Percentiles rank a stretch among this genome's conserved stretches.
phyloP scores from a whole-genome alignment of 2,113 vertebrate species.

The Atrichornis clamosus region DNA sequence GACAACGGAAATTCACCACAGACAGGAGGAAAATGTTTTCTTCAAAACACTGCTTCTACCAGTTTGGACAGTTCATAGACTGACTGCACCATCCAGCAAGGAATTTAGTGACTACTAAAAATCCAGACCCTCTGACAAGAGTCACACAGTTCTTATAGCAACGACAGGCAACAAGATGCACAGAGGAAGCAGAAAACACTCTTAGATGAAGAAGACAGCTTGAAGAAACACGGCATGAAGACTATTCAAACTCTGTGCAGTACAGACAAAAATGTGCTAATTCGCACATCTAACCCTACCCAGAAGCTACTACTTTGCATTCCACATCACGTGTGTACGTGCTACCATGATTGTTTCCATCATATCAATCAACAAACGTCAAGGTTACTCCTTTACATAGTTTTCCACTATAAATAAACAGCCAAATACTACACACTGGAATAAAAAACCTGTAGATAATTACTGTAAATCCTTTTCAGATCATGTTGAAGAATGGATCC shows the following conservation, averaged over 20 bases:
- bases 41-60: not conserved
- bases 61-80: not conserved
- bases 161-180: not conserved
- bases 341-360: not conserved
- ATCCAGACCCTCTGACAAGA: not conserved
- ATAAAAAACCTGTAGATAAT: not conserved
- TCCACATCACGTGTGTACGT: not conserved
- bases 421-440: not conserved
- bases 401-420: not conserved
- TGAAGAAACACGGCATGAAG: not conserved
- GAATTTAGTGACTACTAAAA: not conserved
- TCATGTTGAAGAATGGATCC: not conserved
- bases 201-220: not conserved
- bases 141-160: not conserved
- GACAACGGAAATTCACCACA: not conserved
- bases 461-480: not conserved
- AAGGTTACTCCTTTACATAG: not conserved
- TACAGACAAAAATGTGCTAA: not conserved
- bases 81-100: not conserved
- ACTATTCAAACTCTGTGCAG: not conserved
- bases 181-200: not conserved
- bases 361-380: not conserved
- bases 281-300: not conserved
- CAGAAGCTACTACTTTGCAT: not conserved
- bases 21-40: not conserved